Evolutionary conservation across 2,113 vertebrate species (phyloP).

Genomic region (Gymnocephalus cernua): DNA sequence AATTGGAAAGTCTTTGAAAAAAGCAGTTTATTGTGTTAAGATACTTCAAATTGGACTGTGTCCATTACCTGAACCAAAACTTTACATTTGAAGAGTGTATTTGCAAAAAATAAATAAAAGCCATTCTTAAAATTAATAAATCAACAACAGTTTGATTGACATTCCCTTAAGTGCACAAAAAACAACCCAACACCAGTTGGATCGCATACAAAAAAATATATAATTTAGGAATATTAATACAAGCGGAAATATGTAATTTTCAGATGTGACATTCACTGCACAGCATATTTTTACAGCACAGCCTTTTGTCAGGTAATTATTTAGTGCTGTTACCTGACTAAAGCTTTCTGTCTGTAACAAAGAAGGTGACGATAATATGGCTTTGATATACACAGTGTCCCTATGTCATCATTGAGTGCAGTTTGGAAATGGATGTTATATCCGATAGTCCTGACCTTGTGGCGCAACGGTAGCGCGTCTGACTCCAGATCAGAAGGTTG

Average conservation of each 20-base stretch:
- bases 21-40: slow-evolving; percentile 2
- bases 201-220: no score
- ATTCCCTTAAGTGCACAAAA: no score
- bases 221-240: no score
- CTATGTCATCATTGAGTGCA: neutral
- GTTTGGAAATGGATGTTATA: rapidly evolving
- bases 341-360: neutral
- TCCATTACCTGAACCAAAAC: neutral
- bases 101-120: no score
- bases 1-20: neutral
- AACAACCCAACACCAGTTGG: no score
- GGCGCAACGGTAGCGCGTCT: slow-evolving; percentile 59
- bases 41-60: neutral
- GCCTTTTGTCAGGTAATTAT: neutral
- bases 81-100: neutral
- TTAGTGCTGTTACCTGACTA: neutral
- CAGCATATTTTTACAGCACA: neutral
- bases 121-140: no score
- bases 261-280: neutral
- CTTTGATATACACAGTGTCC: neutral
- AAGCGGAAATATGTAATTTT: no score
- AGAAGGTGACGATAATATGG: neutral
- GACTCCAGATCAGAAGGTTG: slow-evolving; percentile 67
- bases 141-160: no score
- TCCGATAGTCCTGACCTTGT: neutral